Percentiles rank a stretch among this genome's conserved stretches.
These are phyloP conservation scores for Benitochromis conjunctus DNA, from an alignment of 2,113 vertebrate species.

Conservation along the genomic window DNA sequence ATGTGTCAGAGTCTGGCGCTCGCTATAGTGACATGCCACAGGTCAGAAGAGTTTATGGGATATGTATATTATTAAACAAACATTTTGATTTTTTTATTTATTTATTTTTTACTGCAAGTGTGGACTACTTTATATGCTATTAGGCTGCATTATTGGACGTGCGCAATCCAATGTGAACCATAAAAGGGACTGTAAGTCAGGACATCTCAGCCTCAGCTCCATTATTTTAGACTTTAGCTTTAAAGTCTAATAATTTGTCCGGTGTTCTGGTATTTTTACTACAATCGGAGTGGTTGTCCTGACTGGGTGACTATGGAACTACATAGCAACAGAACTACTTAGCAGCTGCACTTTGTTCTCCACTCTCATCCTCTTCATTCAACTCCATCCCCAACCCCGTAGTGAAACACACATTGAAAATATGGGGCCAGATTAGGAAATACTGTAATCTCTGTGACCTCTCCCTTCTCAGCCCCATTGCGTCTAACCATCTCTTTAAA, in stretches of 20 bases:
- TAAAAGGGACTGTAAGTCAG: neutral
- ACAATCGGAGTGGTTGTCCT: too few species aligned
- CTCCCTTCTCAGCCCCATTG: too few species aligned
- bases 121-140: neutral
- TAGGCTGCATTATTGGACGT: neutral
- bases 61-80: neutral
- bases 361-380: too few species aligned
- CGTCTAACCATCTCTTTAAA: too few species aligned
- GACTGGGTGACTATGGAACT: too few species aligned
- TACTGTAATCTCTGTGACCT: too few species aligned
- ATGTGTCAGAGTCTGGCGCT: constrained; percentile 91
- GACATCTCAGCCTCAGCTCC: neutral
- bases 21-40: constrained; percentile 96
- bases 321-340: too few species aligned
- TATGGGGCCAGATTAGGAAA: too few species aligned
- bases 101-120: neutral
- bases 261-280: too few species aligned
- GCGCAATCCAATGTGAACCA: neutral
- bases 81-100: neutral
- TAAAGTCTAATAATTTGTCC: neutral
- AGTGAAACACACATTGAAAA: too few species aligned
- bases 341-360: too few species aligned
- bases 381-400: too few species aligned
- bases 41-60: constrained; percentile 7
- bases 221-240: neutral